Evolutionary conservation across 2,113 vertebrate genomes (phyloP), one percentile per base, ranked within the genome.

Genomic region (Aplodontia rufa): DNA sequence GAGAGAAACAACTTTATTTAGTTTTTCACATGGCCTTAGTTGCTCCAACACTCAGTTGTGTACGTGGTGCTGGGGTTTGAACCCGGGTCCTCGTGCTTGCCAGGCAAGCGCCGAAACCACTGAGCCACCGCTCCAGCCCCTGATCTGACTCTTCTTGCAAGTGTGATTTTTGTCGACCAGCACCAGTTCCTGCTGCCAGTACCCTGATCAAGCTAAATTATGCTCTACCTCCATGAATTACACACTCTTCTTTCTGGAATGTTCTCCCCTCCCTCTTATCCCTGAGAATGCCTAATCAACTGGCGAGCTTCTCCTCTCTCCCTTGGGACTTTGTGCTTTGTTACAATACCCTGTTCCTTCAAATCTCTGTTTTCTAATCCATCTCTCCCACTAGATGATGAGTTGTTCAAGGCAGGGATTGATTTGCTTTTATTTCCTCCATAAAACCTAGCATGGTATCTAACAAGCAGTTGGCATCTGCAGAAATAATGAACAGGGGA

Each of bases 401-500:
- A 88, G 49, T 16, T 55, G 78, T 81, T 97, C 60, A 47, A n/a
- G 68, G 55, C 81, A 58, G 53, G 68, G 37, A 49, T 1, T 37
- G 47, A 74, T 51, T 88, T 62, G 19, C 16, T 82, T 95, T 71
- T 69, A 71, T 86, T 83, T 79, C 26, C 69, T 79, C 55, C 53
- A 40, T 49, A 90, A 51, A 66, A 80, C 62, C 11, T 1, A 75
- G 76, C 62, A 47, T 19, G 75, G 81, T 53, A 55, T 93, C 71
- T 84, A 69, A 88, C 76, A 78, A 79, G 53, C 58, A 37, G 72
- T 37, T 82, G 45, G 45, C 74, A 83, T 49, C 49, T 75, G 37
- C 68, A 95, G 53, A 87, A 82, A 91, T 58, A 60, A 89, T 81
- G 37, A 95, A 85, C 24, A 30, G 64, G 58, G 17, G 66, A 75